Evolutionary conservation across 2,113 vertebrate species (phyloP), one percentile per base, ranked within the genome.

Genomic region (Pterocles gutturalis): DNA sequence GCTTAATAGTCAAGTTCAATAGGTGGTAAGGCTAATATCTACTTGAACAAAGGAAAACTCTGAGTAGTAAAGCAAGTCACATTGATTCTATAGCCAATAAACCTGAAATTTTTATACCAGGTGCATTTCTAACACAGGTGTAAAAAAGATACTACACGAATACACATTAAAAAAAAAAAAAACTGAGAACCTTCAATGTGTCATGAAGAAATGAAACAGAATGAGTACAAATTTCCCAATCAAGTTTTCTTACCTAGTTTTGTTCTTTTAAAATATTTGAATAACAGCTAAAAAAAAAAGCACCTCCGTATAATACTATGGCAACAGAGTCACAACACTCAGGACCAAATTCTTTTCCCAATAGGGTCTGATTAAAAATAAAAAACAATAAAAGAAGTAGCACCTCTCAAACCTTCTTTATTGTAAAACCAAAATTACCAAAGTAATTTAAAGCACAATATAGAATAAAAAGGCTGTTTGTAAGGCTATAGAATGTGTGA

Each of bases 11-110:
- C 48, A 41, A 80, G 43, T 64, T 64, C 64, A 81, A 33, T 18
- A 65, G 25, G 15, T 61, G 22, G 0, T 33, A 93, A 65, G 2
- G 34, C 18, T 72, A 51, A 7, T 22, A 38, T 0, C 2, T 80
- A 26, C 49, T 78, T 83, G 24, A 75, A 43, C 12, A 83, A 62
- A 78, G 31, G 22, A 64, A 83, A 84, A 79, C 25, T 55, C 51
- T 65, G 22, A 54, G 43, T 28, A 54, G 29, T 46, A 96, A 75
- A 78, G 11, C 25, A 87, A 69, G 21, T 54, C 31, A 76, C 20
- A 24, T 6, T 25, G 25, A 41, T 33, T 41, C 2, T 14, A 22
- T 1, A 61, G 25, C 60, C 8, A 92, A 58, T 29, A 83, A 80
- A 77, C 24, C 29, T 48, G 10, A 48, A 53, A 21, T 53, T 11